Conservation (phyloP, 2,888 invertebrate species). For the Cephus nigrinus region DNA sequence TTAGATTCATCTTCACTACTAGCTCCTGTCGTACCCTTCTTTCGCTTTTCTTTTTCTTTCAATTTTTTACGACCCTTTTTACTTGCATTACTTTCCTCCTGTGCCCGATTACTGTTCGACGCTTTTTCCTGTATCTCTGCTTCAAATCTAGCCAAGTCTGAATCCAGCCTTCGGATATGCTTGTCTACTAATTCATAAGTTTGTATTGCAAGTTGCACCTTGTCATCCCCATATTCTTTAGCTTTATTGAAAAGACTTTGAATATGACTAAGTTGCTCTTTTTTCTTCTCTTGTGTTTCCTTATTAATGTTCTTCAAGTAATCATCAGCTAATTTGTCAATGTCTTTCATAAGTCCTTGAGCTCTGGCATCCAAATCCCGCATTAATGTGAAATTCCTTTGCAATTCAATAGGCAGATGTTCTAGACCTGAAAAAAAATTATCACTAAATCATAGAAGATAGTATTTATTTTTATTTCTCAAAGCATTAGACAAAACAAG, state of each 20-base stretch:
- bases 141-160: conserved; percentile 96
- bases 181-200: conserved; percentile 99
- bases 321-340: conserved; percentile 87
- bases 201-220: conserved; percentile 96
- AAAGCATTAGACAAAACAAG: not conserved
- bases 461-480: not conserved
- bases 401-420: conserved; percentile 92
- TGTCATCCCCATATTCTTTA: conserved; percentile 96
- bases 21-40: conserved; percentile 67
- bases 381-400: conserved; percentile 96
- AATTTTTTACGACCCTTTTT: conserved; percentile 79
- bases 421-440: conserved; percentile 78
- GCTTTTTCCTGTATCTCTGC: conserved; percentile 97
- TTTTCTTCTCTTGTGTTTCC: conserved; percentile 81
- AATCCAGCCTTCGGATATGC: conserved; percentile 94
- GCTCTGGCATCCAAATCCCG: conserved; percentile 93
- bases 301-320: conserved; percentile 80
- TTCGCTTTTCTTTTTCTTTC: conserved; percentile 75
- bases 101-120: conserved; percentile 78
- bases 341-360: conserved; percentile 89
- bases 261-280: conserved; percentile 86
- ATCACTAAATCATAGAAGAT: not conserved
- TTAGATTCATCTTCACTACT: conserved; percentile 64
- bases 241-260: conserved; percentile 92
- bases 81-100: conserved; percentile 75